Base-by-base conservation (phyloP, 2,888 invertebrate species). In the Eutolmus rufibarbis region DNA sequence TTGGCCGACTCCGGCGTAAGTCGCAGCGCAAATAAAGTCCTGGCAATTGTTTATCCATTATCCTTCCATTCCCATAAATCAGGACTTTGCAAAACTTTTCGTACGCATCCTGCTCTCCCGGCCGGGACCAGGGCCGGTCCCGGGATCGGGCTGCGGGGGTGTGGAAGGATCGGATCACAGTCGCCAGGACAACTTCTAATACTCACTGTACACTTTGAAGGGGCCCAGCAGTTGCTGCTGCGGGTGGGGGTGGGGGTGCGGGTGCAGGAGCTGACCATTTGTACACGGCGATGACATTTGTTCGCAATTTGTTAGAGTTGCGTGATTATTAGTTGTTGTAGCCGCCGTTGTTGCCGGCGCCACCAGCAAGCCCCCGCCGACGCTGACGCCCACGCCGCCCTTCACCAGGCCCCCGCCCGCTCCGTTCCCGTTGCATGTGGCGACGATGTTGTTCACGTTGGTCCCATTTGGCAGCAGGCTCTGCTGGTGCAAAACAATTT, bases 131-230 rank as follows among this genome's bases (percentile, higher is more conserved):
- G 51, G n/a, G 0, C 9, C 9, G 40, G 16, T 5, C 34, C 34
- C 34, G 34, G 31, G 34, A 31, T 16, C 76, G 40, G 37, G 16
- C 3, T 37, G n/a, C 37, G 34, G 37, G n/a, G 34, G 66, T 12
- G 78, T 19, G 66, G 56, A 74, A n/a, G 74, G 23, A 28, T 28
- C 23, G 66, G 66, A 66, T 66, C 66, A 66, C 66, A 66, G 66
- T 78, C 31, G 78, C 56, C 37, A 66, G 37, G 77, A 76, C 31
- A 77, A 76, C 77, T 76, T 86, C 57, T 77, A 89, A 89, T 90
- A 92, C 93, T 93, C 90, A 93, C 93, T 93, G 90, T 93, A 93
- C 89, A 92, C 91, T 92, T 93, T 93, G 90, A 92, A 93, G 89
- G 92, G 92, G 88, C 92, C 92, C 31, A 89, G 85, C 43, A 89